Base-by-base conservation (phyloP, 2,113 vertebrate genomes). In the Astur gentilis region DNA sequence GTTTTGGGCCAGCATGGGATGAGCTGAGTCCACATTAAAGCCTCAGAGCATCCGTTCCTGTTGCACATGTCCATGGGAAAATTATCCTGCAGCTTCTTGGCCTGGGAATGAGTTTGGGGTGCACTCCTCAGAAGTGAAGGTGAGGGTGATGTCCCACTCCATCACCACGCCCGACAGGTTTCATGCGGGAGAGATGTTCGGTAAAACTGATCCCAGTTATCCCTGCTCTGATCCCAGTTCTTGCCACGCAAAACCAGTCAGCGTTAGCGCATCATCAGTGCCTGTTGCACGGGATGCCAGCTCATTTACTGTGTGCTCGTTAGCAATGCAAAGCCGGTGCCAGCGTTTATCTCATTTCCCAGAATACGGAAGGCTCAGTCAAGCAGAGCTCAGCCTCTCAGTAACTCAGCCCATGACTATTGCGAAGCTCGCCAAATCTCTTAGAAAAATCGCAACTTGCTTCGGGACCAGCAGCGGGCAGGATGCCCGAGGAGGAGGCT, bases 261-360 rank as follows among this genome's bases (percentile, higher is more conserved):
- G 58, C 0, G 11, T 9, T 3, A 66, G n/a, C 0, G 2, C 34
- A 13, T 7, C 76, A 3, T 9, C 57, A 11, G 36, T 3, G 65
- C 62, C 82, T n/a, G 10, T 22, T 49, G 78, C 80, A 72, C 4
- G 1, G 65, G 60, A 3, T 40, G 52, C 44, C 32, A 36, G 26
- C 60, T 95, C 40, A 1, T 92, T 85, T 58, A 19, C n/a, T 34
- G 6, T 3, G 13, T 17, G 27, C 26, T 73, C 61, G 85, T 96
- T 49, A 94, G 38, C 73, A 80, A 90, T 29, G 58, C 70, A 64
- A 82, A 83, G 44, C 45, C 57, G 34, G 77, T 64, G 83, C 71
- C 57, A 87, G 57, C 1, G 0, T 38, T 80, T 13, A 13, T 87
- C 86, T 91, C 36, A 27, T 89, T 88, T 73, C 84, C 55, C 60